Evolutionary conservation across 2,888 invertebrate genomes (phyloP), one percentile per base, ranked within the genome.

Genomic region (Ormyrus pomaceus): DNA sequence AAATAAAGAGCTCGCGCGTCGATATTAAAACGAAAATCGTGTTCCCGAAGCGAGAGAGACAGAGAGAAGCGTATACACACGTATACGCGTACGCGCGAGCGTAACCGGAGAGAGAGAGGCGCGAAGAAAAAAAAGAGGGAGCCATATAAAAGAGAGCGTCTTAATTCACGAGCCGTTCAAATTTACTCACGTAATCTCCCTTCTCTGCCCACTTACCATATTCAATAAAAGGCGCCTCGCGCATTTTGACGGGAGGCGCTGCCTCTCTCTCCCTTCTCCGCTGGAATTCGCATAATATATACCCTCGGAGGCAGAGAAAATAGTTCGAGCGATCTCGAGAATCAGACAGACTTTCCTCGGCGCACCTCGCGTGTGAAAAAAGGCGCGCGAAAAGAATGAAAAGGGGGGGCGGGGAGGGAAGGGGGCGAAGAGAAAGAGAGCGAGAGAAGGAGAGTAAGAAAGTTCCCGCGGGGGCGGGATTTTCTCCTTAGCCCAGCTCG

Each of bases 401-500:
- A 48, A 34, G 46, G 53, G 10, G 48, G 13, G 1, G 55, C 8
- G 48, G 7, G 55, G 13, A 45, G 2, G n/a, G n/a, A n/a, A 19
- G 19, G 19, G 53, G 6, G 8, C 19, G 68, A 55, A 56, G 56
- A 48, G 70, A n/a, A 66, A 72, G 55, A 71, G 50, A 45, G 55
- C 11, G 61, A 19, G 34, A 65, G 48, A 53, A 53, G 48, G 62
- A 55, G 59, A 61, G 64, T 45, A 73, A 71, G 56, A 56, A 70
- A 66, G 78, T 82, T 68, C 75, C 68, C 79, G 79, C 19, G 80
- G 74, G 70, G 75, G 80, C 77, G 82, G 84, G 84, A 87, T 87
- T 87, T 86, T 86, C 87, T 19, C 19, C 19, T 86, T 86, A 84
- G 83, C 87, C 84, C 84, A 84, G 85, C 85, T 77, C 84, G 87